These are phyloP conservation scores for Lithophane socia DNA, from an alignment of 2,888 invertebrate genomes.

Conservation along the genomic window DNA sequence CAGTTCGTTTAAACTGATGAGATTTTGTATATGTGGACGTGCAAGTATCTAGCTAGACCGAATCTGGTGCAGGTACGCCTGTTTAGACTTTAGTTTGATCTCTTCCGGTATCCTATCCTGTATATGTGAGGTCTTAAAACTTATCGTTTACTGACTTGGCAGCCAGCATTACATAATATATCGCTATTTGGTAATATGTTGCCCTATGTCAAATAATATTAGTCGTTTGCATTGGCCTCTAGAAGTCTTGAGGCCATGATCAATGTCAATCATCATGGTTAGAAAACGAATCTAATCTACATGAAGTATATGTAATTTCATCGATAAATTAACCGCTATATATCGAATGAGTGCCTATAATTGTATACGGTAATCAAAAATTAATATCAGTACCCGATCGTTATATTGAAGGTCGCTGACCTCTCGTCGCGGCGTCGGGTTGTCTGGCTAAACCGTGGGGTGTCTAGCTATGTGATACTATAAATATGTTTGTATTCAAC, in stretches of 20 bases:
- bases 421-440: slow-evolving; percentile 68
- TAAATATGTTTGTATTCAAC: slow-evolving; percentile 3
- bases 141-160: not conserved
- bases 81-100: not conserved
- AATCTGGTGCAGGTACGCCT: not conserved
- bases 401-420: slow-evolving; percentile 45
- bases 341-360: slow-evolving; percentile 10
- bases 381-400: slow-evolving; percentile 35
- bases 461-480: slow-evolving; percentile 19
- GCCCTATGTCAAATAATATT: not conserved
- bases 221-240: slow-evolving; percentile 9
- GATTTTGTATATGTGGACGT: not conserved
- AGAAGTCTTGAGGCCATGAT: slow-evolving; percentile 1
- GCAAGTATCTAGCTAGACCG: too few species aligned
- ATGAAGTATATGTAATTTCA: not conserved
- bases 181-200: not conserved
- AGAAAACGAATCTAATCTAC: not conserved
- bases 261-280: slow-evolving; percentile 23
- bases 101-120: too few species aligned
- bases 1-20: not conserved
- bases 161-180: not conserved
- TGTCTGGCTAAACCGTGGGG: slow-evolving; percentile 63
- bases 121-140: not conserved
- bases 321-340: slow-evolving; percentile 14
- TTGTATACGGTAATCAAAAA: slow-evolving; percentile 42